These are phyloP conservation scores for Rhinoraja longicauda DNA, from an alignment of 2,797 vertebrate species.

Conservation along the genomic window DNA sequence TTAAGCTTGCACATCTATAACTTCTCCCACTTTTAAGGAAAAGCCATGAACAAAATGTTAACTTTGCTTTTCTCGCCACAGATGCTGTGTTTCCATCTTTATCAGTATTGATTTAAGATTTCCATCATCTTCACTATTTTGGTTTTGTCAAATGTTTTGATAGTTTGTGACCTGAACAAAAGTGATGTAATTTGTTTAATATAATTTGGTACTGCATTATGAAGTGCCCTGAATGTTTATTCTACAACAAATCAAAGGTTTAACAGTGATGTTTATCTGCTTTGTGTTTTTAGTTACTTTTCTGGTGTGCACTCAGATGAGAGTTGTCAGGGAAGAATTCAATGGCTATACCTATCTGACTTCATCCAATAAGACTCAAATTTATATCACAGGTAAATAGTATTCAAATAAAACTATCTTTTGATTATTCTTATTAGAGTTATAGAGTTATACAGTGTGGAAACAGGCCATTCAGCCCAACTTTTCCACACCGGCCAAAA, in stretches of 20 bases:
- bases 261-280: not conserved
- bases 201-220: not conserved
- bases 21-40: too few relatives aligned
- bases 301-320: conserved; percentile 37
- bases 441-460: not conserved
- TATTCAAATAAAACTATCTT: not conserved
- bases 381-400: conserved; percentile 21
- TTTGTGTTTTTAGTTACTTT: conserved; percentile 27
- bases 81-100: too few relatives aligned
- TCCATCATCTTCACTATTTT: too few relatives aligned
- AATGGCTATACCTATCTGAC: conserved; percentile 16
- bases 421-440: not conserved
- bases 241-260: not conserved
- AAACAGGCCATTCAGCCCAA: too few relatives aligned
- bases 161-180: not conserved
- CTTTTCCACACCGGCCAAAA: too few relatives aligned
- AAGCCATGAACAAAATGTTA: too few relatives aligned
- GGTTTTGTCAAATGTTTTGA: not conserved
- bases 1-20: too few relatives aligned
- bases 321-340: not conserved
- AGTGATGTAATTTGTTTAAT: not conserved
- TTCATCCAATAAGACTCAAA: conserved; percentile 27
- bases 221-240: not conserved
- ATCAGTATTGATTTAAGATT: too few relatives aligned
- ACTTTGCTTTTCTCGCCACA: too few relatives aligned